Conservation (phyloP, 2,113 vertebrate species). For the Oncorhynchus tshawytscha region DNA sequence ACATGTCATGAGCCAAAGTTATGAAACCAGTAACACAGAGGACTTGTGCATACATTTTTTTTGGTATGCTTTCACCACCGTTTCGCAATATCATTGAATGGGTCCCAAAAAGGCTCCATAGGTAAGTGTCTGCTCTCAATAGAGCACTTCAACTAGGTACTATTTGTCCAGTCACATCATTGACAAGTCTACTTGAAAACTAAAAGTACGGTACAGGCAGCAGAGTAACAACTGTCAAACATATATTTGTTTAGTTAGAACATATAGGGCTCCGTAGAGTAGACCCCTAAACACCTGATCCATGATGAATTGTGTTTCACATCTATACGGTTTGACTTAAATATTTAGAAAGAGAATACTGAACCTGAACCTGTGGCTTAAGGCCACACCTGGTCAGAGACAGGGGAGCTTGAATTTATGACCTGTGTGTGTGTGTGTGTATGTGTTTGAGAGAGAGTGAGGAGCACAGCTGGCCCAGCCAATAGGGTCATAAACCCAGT, state of each 20-base stretch:
- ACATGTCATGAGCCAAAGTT: not conserved
- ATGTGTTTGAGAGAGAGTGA: not conserved
- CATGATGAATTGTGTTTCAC: too few relatives aligned
- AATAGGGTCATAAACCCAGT: not conserved
- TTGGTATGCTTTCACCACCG: not conserved
- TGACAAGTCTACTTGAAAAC: too few relatives aligned
- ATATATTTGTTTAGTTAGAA: too few relatives aligned
- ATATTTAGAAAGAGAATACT: not conserved
- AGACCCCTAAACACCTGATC: too few relatives aligned
- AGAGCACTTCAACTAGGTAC: too few relatives aligned
- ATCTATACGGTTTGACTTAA: not conserved
- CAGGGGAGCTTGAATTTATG: not conserved
- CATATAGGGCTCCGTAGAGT: too few relatives aligned
- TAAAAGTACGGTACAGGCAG: too few relatives aligned
- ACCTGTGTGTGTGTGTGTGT: not conserved
- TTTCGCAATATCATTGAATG: not conserved
- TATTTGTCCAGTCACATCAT: too few relatives aligned
- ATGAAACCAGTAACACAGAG: too few relatives aligned
- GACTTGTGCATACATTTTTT: not conserved
- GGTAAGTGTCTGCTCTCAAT: too few relatives aligned
- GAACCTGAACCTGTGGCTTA: not conserved
- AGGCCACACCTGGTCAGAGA: not conserved
- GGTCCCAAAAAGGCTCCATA: not conserved
- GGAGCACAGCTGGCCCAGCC: not conserved
- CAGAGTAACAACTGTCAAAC: too few relatives aligned